Conservation (phyloP, 2,888 invertebrate genomes). For the Leptopterna dolabrata region DNA sequence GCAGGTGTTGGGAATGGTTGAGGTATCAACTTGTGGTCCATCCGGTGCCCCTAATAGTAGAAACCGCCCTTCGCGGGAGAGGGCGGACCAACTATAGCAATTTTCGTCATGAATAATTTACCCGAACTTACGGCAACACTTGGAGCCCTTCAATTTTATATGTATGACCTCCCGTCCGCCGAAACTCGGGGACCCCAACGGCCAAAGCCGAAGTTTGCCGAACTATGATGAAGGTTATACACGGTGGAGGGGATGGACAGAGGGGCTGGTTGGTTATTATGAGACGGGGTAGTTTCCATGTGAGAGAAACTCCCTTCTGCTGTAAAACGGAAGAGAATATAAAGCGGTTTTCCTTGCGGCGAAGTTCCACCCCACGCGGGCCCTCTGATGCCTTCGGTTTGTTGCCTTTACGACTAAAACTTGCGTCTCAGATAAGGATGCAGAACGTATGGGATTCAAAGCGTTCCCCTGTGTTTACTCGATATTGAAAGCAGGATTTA, state of each 20-base stretch:
- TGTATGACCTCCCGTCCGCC: neutral
- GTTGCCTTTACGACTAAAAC: neutral
- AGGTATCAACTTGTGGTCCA: neutral
- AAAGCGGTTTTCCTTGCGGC: neutral
- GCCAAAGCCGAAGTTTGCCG: neutral
- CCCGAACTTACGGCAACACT: neutral
- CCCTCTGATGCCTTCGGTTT: neutral
- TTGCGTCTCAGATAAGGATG: neutral
- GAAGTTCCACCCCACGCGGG: neutral
- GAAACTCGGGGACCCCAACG: neutral
- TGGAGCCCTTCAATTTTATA: neutral
- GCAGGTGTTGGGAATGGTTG: neutral
- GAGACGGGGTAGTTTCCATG: neutral
- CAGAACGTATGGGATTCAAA: neutral
- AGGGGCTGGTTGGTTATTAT: neutral
- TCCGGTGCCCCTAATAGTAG: neutral
- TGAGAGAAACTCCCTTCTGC: neutral
- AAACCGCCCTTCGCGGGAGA: neutral
- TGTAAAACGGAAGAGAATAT: neutral
- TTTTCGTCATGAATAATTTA: slow-evolving; percentile 8
- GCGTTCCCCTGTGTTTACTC: neutral
- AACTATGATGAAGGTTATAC: neutral
- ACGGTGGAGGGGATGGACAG: neutral
- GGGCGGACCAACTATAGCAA: neutral
- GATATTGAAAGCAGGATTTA: neutral